Evolutionary conservation across 2,797 vertebrate genomes (phyloP).

Genomic region (Gymnoscopelus microlampas): DNA sequence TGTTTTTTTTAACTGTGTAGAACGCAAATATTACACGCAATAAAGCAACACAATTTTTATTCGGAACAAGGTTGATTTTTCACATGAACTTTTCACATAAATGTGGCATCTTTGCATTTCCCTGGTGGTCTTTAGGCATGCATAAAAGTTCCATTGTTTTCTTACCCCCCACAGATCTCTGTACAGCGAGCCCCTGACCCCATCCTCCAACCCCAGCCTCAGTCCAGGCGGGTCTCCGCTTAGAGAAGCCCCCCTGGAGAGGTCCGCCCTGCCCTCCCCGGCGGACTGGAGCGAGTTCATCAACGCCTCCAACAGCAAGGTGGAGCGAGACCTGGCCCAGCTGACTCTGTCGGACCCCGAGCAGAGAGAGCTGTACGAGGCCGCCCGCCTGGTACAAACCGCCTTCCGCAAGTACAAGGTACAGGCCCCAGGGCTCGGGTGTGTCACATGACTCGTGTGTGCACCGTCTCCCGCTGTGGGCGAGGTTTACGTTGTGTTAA

Average conservation of each 20-base stretch:
- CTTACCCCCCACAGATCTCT: slow-evolving; percentile 82
- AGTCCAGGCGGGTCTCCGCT: slow-evolving; percentile 91
- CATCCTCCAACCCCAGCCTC: slow-evolving; percentile 93
- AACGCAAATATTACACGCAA: too few relatives aligned
- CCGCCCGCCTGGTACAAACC: slow-evolving; percentile 96
- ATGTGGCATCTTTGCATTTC: too few relatives aligned
- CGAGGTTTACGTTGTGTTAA: slow-evolving; percentile 20
- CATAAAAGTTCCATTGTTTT: background rate
- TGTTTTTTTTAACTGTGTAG: too few relatives aligned
- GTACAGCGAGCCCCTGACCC: slow-evolving; percentile 92
- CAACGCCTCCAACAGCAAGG: slow-evolving; percentile 95
- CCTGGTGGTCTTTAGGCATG: too few relatives aligned
- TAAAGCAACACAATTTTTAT: too few relatives aligned
- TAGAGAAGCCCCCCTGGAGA: slow-evolving; percentile 88
- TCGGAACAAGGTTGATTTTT: too few relatives aligned
- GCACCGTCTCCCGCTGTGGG: slow-evolving; percentile 44
- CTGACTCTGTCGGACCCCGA: slow-evolving; percentile 97
- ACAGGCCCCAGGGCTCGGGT: slow-evolving; percentile 65
- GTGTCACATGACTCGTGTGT: slow-evolving; percentile 47
- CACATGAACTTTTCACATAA: too few relatives aligned
- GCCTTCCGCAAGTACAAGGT: slow-evolving; percentile 99
- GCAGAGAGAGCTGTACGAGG: slow-evolving; percentile 98
- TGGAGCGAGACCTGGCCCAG: slow-evolving; percentile 97
- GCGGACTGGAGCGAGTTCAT: slow-evolving; percentile 98
- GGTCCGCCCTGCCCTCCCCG: slow-evolving; percentile 90